Base-by-base conservation (phyloP, 2,113 vertebrate species). In the Syrrhaptes paradoxus region DNA sequence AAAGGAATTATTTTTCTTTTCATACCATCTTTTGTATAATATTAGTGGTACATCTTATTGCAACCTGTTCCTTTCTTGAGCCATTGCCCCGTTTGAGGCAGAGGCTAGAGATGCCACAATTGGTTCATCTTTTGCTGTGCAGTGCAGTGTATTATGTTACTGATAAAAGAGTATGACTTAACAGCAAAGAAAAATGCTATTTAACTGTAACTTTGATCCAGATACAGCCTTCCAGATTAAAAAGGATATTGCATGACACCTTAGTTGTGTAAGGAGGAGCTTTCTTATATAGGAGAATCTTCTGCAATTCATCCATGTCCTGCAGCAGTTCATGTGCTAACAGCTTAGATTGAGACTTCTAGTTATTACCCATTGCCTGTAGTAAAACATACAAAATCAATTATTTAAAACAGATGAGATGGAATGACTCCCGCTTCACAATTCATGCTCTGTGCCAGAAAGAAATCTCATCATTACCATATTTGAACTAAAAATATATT, bases 201-300 rank as follows among this genome's bases (percentile, higher is more conserved):
- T 59, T 86, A 36, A 38, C 58, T 29, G 17, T 29, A 63, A 36
- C 7, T 90, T 9, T 83, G 58, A 54, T 10, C 4, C 24, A 77
- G n/a, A 65, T 17, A 41, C 7, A 71, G 15, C 5, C 11, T 71
- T 70, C 17, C 16, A 58, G 34, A 74, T n/a, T 36, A 65, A 63
- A 68, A 57, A 29, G 3, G 3, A 5, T 43, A 48, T 71, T 74
- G 19, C 0, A 1, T 43, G n/a, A 20, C 13, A 36, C 3, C 3
- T 36, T 73, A 2, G 3, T 71, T 31, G 17, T 16, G 4, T 73
- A 54, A 25, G 19, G 31, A 55, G 12, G 24, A 29, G 3, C 21
- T 34, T 43, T 11, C 7, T 45, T 21, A 70, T n/a, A 10, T 5
- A 78, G 10, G 9, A 73, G 9, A 45, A 4, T 52, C 24, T 86